Percentiles rank a stretch among this genome's conserved stretches.
These are phyloP conservation scores for Penelope pileata DNA, from an alignment of 2,113 vertebrate genomes.

Conservation along the genomic window DNA sequence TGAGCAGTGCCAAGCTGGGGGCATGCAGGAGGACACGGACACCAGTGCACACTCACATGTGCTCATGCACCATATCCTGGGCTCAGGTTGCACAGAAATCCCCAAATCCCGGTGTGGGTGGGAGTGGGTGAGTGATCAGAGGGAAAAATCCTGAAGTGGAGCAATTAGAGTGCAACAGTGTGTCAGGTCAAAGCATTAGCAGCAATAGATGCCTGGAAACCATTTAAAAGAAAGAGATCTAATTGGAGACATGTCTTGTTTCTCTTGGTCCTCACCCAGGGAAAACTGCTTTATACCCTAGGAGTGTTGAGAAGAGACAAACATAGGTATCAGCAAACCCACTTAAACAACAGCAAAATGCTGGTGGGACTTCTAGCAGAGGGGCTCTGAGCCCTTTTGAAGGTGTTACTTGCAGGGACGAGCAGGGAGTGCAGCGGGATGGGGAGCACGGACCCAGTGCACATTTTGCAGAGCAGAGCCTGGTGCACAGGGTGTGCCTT, in stretches of 20 bases:
- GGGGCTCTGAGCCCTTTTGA: background rate
- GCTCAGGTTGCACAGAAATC: background rate
- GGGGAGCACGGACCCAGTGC: background rate
- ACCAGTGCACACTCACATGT: fast-evolving
- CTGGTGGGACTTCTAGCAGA: background rate
- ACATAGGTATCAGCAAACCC: background rate
- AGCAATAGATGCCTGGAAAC: slow-evolving; percentile 2
- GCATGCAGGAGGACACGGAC: background rate
- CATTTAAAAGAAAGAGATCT: background rate
- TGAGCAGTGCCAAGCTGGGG: background rate
- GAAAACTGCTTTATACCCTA: background rate
- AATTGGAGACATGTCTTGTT: slow-evolving; percentile 2
- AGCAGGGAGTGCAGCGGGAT: background rate
- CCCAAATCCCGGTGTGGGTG: background rate
- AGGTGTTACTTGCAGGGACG: background rate
- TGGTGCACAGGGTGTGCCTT: slow-evolving; percentile 50
- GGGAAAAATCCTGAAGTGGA: background rate
- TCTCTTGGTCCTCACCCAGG: slow-evolving; percentile 25
- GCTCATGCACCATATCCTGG: background rate
- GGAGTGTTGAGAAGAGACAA: background rate
- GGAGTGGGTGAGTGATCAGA: background rate
- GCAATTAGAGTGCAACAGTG: background rate
- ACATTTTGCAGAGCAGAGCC: background rate
- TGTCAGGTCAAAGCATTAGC: background rate
- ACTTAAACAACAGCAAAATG: background rate